Percentiles rank a stretch among this genome's conserved stretches.
Evolutionary conservation across 2,888 invertebrate species (phyloP).

Genomic region (Microplitis deprimator): DNA sequence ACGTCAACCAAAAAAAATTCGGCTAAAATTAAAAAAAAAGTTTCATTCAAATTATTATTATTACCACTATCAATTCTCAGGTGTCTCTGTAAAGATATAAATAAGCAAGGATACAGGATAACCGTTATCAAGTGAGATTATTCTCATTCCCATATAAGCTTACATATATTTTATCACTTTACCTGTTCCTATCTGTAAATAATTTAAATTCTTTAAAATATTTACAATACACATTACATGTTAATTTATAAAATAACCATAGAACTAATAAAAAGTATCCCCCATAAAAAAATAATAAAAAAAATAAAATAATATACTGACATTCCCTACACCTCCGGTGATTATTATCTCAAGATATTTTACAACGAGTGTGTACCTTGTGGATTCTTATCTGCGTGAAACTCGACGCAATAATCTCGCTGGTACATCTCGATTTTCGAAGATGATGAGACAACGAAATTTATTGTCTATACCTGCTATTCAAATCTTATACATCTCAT

Average conservation of each 20-base stretch:
- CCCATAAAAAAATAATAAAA: neutral
- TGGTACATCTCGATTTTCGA: slow-evolving; percentile 34
- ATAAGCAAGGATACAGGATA: neutral
- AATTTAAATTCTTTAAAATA: neutral
- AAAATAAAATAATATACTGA: neutral
- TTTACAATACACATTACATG: slow-evolving; percentile 1
- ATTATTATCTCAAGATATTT: slow-evolving; percentile 34
- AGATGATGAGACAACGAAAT: slow-evolving; percentile 23
- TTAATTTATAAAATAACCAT: neutral
- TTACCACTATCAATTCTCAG: too few relatives aligned
- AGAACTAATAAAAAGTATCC: neutral
- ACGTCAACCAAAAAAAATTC: too few relatives aligned
- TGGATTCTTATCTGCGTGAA: slow-evolving; percentile 37
- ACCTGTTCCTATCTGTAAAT: neutral
- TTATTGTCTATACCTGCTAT: neutral
- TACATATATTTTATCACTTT: neutral
- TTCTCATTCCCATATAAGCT: neutral
- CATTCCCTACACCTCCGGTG: slow-evolving; percentile 5
- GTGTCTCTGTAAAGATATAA: too few relatives aligned
- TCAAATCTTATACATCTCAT: neutral
- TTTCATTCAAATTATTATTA: too few relatives aligned
- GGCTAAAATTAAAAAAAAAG: too few relatives aligned
- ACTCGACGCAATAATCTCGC: slow-evolving; percentile 35
- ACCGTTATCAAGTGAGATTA: neutral
- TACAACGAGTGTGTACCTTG: slow-evolving; percentile 14